Evolutionary conservation across 2,113 vertebrate species (phyloP).

Genomic region (Bagarius yarrelli): DNA sequence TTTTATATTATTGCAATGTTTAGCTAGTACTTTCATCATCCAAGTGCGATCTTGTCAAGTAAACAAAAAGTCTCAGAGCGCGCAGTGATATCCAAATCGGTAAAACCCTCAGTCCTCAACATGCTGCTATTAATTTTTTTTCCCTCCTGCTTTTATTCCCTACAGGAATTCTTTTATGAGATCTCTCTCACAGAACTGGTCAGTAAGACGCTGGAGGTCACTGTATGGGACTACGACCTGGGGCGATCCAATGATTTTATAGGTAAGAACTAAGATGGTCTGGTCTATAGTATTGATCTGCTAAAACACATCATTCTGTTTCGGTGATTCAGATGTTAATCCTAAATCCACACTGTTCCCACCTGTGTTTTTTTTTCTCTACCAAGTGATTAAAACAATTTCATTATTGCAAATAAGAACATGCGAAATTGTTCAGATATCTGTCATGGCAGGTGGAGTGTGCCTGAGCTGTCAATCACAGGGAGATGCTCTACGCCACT

Average conservation of each 20-base stretch:
- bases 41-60: constrained; percentile 26
- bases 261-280: constrained; percentile 66
- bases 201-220: constrained; percentile 80
- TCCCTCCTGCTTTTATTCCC: constrained; percentile 15
- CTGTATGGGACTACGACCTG: constrained; percentile 86
- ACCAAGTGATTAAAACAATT: background rate
- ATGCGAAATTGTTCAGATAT: background rate
- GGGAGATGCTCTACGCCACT: constrained; percentile 80
- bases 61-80: background rate
- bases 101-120: constrained; percentile 9
- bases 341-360: background rate
- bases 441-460: constrained; percentile 69
- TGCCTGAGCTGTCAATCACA: constrained; percentile 75
- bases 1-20: constrained; percentile 30
- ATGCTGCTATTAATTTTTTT: background rate
- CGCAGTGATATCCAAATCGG: constrained; percentile 1
- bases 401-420: constrained; percentile 9
- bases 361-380: background rate
- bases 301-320: background rate
- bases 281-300: background rate
- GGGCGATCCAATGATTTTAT: constrained; percentile 87
- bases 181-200: constrained; percentile 74
- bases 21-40: constrained; percentile 1
- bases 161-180: constrained; percentile 84
- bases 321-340: background rate